A percentile compares a stretch with the other conserved stretches of the same genome.
These are phyloP conservation scores for Lacerta agilis DNA, from an alignment of 2,797 vertebrate genomes.

Conservation along the genomic window DNA sequence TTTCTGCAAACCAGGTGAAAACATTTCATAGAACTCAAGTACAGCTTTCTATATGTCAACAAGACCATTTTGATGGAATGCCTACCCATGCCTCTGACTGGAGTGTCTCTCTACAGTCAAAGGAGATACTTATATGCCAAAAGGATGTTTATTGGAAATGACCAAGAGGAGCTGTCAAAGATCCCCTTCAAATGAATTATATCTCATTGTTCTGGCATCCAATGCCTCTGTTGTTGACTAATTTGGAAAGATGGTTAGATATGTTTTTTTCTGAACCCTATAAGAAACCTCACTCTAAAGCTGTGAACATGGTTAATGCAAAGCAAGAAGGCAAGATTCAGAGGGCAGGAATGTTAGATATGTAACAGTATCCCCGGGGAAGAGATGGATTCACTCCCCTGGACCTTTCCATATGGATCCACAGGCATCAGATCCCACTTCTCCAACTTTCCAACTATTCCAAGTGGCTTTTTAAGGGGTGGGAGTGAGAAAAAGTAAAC, in stretches of 20 bases:
- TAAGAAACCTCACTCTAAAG: background rate
- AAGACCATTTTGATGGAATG: background rate
- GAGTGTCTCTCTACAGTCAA: background rate
- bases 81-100: background rate
- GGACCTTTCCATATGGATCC: background rate
- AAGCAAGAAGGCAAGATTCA: background rate
- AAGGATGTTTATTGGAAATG: slow-evolving; percentile 9
- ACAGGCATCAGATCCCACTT: background rate
- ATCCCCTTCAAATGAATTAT: background rate
- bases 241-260: background rate
- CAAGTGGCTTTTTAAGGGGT: too few species aligned
- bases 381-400: background rate
- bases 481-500: too few species aligned
- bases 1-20: slow-evolving; percentile 6
- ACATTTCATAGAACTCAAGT: background rate
- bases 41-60: background rate
- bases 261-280: background rate
- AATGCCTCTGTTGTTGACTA: background rate
- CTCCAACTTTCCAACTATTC: too few species aligned
- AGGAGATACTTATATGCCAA: background rate
- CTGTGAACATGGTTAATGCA: background rate
- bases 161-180: background rate
- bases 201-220: background rate
- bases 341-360: background rate
- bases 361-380: too few species aligned